Conservation (phyloP, 2,797 vertebrate species). For the Microtus agrestis region DNA sequence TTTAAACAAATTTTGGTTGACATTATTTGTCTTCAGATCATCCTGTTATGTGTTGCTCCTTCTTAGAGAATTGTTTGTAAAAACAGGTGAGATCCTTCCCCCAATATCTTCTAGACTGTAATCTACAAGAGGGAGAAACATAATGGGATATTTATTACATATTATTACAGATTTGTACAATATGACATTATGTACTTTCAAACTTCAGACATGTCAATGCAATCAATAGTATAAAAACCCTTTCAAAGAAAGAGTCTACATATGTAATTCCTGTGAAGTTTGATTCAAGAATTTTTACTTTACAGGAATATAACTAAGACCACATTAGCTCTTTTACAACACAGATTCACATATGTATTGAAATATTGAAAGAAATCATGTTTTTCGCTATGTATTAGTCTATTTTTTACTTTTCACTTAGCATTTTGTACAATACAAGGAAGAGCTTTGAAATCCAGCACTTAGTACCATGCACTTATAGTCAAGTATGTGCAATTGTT, state of each 20-base stretch:
- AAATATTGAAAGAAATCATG: neutral
- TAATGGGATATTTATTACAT: too few relatives aligned
- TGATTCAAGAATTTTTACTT: neutral
- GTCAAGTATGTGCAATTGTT: neutral
- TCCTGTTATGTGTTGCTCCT: neutral
- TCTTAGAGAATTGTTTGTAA: conserved; percentile 4
- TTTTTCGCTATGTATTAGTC: neutral
- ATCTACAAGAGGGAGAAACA: neutral
- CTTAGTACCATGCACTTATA: neutral
- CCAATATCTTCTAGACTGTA: neutral
- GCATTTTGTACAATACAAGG: neutral
- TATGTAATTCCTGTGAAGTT: neutral
- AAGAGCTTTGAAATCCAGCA: neutral
- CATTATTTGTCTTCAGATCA: neutral
- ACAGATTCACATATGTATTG: neutral
- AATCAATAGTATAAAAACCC: neutral
- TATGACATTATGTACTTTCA: neutral
- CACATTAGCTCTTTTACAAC: neutral
- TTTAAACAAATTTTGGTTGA: neutral
- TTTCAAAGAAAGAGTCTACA: neutral
- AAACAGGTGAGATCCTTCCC: neutral
- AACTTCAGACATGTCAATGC: neutral
- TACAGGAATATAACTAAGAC: neutral
- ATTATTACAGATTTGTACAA: neutral
- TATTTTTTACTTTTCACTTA: neutral